Evolutionary conservation across 2,888 invertebrate species (phyloP), one percentile per base, ranked within the genome.

Genomic region (Cataglyphis cursor): DNA sequence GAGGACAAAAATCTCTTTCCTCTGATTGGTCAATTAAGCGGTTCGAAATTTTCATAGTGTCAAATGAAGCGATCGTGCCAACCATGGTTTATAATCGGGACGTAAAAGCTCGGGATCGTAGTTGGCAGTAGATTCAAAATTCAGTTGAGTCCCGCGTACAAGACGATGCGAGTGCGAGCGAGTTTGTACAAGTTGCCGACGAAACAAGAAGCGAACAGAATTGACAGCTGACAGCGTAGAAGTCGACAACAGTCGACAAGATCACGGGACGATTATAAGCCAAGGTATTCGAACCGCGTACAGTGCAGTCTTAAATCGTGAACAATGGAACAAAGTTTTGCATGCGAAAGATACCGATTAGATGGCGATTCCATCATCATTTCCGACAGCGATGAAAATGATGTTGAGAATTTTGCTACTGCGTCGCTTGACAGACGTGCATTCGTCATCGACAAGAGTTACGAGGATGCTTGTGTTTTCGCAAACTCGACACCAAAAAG

Each of bases 351-450:
- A 12, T 1, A 10, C 8, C 38, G n/a, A 3, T 8, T n/a, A 18
- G 35, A 41, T 0, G 28, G 31, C 6, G 72, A 54, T 5, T 90
- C 86, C 1, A 31, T 84, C 6, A 24, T 89, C 28, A 85, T 91
- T 31, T 83, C 83, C 5, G 91, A 91, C 10, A 91, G 88, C 15
- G 38, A 89, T 0, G 87, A 90, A 0, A 87, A 90, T 0, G 87
- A 90, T 4, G 21, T 1, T 4, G 21, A 62, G 0, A 24, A 10
- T 57, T 54, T n/a, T 0, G n/a, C 4, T 44, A 44, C 18, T 18
- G 28, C 2, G 0, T 31, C 21, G 0, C 5, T 21, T 3, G 18
- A 28, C 5, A 41, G 18, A 64, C 48, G 0, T 18, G 12, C n/a
- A 5, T 6, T 48, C 18, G 28, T 82, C 18, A 35, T 89, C 12